phyloP scores from a whole-genome alignment of 2,113 vertebrate species.

The Danionella cerebrum region DNA sequence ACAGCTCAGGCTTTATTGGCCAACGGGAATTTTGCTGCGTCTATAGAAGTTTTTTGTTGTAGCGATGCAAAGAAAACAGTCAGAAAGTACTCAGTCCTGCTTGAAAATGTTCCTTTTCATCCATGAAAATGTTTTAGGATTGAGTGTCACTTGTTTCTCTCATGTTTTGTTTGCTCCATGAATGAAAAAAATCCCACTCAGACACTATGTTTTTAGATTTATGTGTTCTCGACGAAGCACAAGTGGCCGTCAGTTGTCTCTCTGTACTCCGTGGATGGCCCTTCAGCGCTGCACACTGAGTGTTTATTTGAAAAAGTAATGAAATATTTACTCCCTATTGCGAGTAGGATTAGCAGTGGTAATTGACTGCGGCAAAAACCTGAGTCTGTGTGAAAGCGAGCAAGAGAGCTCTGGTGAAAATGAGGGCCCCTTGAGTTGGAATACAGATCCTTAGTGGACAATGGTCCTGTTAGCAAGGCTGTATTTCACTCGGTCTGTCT shows the following conservation, averaged over 20 bases:
- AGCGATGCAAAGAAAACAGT: constrained; percentile 7
- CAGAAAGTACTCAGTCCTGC: neutral
- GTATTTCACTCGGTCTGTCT: constrained; percentile 95
- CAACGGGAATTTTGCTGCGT: constrained; percentile 32
- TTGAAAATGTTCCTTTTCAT: neutral
- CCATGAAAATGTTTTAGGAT: constrained; percentile 1
- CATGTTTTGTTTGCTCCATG: constrained; percentile 15
- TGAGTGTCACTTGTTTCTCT: constrained; percentile 10
- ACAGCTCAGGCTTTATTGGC: constrained; percentile 51
- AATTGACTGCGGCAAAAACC: constrained; percentile 92
- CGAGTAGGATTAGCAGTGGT: constrained; percentile 96
- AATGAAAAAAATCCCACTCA: constrained; percentile 6
- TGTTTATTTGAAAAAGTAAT: constrained; percentile 99
- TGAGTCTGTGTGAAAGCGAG: constrained; percentile 57
- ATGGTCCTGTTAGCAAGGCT: constrained; percentile 81
- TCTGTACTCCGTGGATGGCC: constrained; percentile 66
- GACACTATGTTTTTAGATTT: neutral
- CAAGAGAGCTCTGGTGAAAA: constrained; percentile 45
- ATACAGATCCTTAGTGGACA: constrained; percentile 85
- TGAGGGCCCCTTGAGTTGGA: constrained; percentile 90
- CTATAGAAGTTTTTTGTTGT: constrained; percentile 21
- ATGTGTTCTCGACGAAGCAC: neutral
- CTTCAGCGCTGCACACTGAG: constrained; percentile 90
- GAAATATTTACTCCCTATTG: constrained; percentile 99
- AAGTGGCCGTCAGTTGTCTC: constrained; percentile 18